These are phyloP conservation scores for Acanthurus tractus DNA, from an alignment of 2,797 vertebrate species.

Conservation along the genomic window DNA sequence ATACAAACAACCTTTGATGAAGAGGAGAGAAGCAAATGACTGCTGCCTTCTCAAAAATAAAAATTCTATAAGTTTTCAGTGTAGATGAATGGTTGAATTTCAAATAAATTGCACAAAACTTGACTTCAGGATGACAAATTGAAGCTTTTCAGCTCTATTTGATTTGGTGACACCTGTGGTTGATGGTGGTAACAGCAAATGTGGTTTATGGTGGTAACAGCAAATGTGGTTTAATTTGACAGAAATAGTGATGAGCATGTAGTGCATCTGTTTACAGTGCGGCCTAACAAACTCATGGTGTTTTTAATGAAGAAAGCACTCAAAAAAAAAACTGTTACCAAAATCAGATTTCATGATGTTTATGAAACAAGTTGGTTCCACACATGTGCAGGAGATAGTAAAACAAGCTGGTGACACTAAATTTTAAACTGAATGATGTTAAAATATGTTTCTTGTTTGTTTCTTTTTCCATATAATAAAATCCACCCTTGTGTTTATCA, in stretches of 20 bases:
- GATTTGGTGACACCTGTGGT: background rate
- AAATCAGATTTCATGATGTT: background rate
- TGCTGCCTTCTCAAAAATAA: slow-evolving; percentile 15
- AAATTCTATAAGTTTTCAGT: background rate
- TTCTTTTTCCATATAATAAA: background rate
- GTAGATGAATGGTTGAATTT: background rate
- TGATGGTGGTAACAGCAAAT: background rate
- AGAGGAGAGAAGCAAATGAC: background rate
- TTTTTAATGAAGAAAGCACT: background rate
- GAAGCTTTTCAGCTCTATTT: background rate
- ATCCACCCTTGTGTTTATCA: background rate
- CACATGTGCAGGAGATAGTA: background rate
- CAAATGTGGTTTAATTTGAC: background rate
- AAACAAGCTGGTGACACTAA: background rate
- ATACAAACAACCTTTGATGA: slow-evolving; percentile 6
- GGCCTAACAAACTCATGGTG: no score
- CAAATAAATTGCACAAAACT: no score
- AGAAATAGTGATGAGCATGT: no score
- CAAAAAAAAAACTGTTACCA: background rate
- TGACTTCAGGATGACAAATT: no score
- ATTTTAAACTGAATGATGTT: background rate
- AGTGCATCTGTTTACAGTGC: no score
- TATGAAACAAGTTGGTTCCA: background rate
- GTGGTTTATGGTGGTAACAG: background rate
- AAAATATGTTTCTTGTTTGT: background rate